Conservation (phyloP, 2,113 vertebrate genomes). For the Triplophysa tibetana region DNA sequence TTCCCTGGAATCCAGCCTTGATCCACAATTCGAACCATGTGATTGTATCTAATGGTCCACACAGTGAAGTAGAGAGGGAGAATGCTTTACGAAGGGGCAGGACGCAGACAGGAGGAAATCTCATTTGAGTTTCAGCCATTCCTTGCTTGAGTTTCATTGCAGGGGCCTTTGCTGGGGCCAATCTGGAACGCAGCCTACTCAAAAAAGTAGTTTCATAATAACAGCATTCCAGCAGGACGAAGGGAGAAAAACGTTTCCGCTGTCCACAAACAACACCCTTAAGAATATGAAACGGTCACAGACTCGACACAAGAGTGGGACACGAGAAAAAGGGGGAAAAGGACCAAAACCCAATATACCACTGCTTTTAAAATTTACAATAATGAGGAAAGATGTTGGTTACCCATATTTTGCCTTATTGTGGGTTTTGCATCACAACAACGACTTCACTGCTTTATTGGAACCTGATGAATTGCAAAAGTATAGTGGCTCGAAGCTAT, state of each 20-base stretch:
- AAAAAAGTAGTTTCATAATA: constrained; percentile 55
- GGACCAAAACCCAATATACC: not conserved
- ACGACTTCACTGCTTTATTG: not conserved
- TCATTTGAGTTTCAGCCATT: not conserved
- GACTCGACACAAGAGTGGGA: constrained; percentile 27
- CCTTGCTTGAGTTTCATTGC: constrained; percentile 20
- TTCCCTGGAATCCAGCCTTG: constrained; percentile 33
- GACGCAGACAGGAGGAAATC: constrained; percentile 3
- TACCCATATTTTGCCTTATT: not conserved
- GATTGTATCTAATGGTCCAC: constrained; percentile 13
- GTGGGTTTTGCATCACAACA: not conserved
- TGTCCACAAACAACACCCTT: constrained; percentile 55
- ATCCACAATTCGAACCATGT: constrained; percentile 44
- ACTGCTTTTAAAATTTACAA: not conserved
- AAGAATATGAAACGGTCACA: not conserved
- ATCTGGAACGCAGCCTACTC: constrained; percentile 47
- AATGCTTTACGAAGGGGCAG: not conserved
- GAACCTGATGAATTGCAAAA: not conserved
- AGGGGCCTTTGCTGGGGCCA: constrained; percentile 40
- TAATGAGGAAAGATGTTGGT: constrained; percentile 24
- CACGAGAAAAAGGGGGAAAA: not conserved
- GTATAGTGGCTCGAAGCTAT: not conserved
- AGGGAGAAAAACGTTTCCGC: not conserved
- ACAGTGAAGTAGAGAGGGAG: not conserved
- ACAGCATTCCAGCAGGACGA: constrained; percentile 36